Conservation (phyloP, 2,888 invertebrate genomes). For the Criorhina ranunculi region DNA sequence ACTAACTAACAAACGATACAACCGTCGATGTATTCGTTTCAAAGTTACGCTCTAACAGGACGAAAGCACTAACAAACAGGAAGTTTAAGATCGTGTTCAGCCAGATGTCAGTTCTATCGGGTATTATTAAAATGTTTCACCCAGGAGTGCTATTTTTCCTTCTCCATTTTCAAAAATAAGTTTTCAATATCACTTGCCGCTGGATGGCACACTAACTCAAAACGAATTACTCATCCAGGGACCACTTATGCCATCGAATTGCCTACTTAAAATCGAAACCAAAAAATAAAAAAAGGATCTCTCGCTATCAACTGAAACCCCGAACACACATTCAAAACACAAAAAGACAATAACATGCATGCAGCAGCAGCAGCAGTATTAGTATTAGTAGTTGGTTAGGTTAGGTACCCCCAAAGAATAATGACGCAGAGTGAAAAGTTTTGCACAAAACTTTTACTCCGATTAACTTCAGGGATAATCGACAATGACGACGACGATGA, state of each 20-base stretch:
- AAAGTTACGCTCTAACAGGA: too few species aligned
- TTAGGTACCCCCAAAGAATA: conserved; percentile 49
- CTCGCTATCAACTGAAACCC: conserved; percentile 1
- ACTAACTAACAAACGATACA: too few species aligned
- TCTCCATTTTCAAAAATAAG: background rate
- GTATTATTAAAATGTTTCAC: too few species aligned
- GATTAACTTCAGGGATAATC: conserved; percentile 74
- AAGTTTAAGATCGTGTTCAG: too few species aligned
- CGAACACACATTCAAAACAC: conserved; percentile 19
- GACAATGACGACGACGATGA: conserved; percentile 72
- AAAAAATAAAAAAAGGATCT: background rate
- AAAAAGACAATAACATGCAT: conserved; percentile 37
- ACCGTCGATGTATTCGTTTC: too few species aligned
- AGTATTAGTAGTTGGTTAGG: too few species aligned
- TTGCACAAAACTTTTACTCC: conserved; percentile 69
- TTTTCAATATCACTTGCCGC: background rate
- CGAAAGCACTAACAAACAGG: too few species aligned
- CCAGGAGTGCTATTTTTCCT: background rate
- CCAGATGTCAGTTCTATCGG: too few species aligned
- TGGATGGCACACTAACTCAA: conserved; percentile 6
- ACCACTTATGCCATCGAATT: conserved; percentile 32
- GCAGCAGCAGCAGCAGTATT: conserved; percentile 12
- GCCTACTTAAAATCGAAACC: conserved; percentile 20
- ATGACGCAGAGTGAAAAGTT: conserved; percentile 70
- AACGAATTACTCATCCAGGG: conserved; percentile 20